Evolutionary conservation across 2,888 invertebrate genomes (phyloP).

Genomic region (Microctonus brassicae): DNA sequence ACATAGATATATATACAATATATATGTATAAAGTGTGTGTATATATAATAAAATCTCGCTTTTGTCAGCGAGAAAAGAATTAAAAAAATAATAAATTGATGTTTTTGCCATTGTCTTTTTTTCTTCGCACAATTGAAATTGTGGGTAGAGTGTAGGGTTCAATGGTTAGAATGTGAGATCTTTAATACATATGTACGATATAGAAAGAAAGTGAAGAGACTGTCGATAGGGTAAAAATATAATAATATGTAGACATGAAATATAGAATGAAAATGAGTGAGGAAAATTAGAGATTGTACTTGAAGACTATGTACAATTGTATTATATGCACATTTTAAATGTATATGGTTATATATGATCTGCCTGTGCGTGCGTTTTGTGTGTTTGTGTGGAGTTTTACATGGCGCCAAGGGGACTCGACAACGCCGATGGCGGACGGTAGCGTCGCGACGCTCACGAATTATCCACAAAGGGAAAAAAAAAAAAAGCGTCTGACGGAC

Average conservation of each 20-base stretch:
- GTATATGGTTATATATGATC: not conserved
- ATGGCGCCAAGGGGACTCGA: constrained; percentile 43
- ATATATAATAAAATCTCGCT: not conserved
- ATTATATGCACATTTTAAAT: not conserved
- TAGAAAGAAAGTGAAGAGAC: not conserved
- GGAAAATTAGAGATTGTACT: constrained; percentile 4
- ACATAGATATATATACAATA: not conserved
- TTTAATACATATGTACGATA: not conserved
- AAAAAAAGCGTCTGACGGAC: not conserved
- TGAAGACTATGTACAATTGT: not conserved
- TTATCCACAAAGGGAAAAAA: not conserved
- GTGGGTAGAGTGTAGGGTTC: not conserved
- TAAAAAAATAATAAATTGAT: not conserved
- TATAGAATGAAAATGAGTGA: not conserved
- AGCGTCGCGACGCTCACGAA: constrained; percentile 14
- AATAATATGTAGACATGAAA: not conserved
- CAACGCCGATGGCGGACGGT: not conserved
- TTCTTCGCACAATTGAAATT: not conserved
- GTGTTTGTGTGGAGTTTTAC: not conserved
- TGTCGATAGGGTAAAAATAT: not conserved
- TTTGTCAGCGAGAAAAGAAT: not conserved
- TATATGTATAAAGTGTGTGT: not conserved
- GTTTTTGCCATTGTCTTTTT: not conserved
- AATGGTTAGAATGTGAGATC: not conserved
- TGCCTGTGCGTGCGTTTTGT: not conserved